These are phyloP conservation scores for Nymphalis io DNA, from an alignment of 1,140 invertebrate genomes.

Conservation along the genomic window DNA sequence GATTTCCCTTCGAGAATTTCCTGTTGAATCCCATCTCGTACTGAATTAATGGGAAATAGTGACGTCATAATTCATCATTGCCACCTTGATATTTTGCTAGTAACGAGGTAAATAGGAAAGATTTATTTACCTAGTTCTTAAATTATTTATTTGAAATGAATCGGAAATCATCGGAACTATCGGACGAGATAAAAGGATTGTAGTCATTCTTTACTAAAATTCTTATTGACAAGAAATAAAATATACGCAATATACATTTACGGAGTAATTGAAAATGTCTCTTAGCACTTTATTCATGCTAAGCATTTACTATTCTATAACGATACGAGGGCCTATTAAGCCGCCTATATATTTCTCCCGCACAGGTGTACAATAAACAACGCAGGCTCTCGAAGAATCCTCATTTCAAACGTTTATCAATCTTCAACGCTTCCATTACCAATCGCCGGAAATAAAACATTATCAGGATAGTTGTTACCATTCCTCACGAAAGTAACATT, in stretches of 20 bases:
- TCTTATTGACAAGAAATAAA: not conserved
- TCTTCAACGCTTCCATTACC: slow-evolving; percentile 38
- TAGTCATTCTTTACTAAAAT: too few relatives aligned
- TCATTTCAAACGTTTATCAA: slow-evolving; percentile 32
- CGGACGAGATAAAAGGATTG: too few relatives aligned
- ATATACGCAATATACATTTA: slow-evolving; percentile 1
- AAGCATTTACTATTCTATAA: slow-evolving; percentile 20
- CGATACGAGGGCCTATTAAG: slow-evolving; percentile 32
- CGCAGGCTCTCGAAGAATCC: slow-evolving; percentile 27
- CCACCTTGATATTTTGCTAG: slow-evolving; percentile 16
- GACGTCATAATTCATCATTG: slow-evolving; percentile 31
- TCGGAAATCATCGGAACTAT: too few relatives aligned
- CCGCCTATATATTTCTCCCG: slow-evolving; percentile 21
- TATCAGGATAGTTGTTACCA: slow-evolving; percentile 36
- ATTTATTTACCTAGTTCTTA: too few relatives aligned
- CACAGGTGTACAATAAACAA: slow-evolving; percentile 38
- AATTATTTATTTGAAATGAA: too few relatives aligned
- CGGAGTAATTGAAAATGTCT: slow-evolving; percentile 22
- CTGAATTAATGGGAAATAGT: slow-evolving; percentile 26
- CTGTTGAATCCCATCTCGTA: slow-evolving; percentile 38
- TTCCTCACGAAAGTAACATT: slow-evolving; percentile 35
- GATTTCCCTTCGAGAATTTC: slow-evolving; percentile 48
- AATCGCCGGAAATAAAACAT: slow-evolving; percentile 39
- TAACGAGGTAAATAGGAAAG: slow-evolving; percentile 24
- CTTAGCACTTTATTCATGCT: slow-evolving; percentile 13